Evolutionary conservation across 2,113 vertebrate genomes (phyloP), one percentile per base, ranked within the genome.

Genomic region (Ornithorhynchus anatinus): DNA sequence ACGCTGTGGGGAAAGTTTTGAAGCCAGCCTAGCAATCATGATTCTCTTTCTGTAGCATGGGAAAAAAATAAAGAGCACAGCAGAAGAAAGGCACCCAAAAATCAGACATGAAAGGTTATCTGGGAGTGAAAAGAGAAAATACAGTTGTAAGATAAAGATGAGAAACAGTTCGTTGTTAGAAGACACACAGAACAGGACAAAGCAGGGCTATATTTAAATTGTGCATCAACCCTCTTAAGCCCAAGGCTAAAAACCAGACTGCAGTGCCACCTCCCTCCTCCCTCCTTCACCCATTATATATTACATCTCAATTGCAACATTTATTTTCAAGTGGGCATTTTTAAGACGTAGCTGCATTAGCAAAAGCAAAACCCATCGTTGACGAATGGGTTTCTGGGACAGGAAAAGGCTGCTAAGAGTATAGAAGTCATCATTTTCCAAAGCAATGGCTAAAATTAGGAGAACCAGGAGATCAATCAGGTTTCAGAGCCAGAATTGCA

Each of bases 391-490:
- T 78, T 75, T 62, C 40, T 69, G 81, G 88, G 86, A 86, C 51
- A 90, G 84, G 88, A 92, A 86, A 90, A 94, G 92, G 92, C 92
- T 94, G 92, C 92, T 93, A 94, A 94, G 92, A 93, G 88, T 82
- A 63, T 33, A 80, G 83, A 89, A 73, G 65, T 82, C 75, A 58
- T 62, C 56, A 44, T 42, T 35, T 58, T 75, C 79, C 78, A 70
- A 66, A 77, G 75, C 38, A 71, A 68, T 3, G 50, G 56, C 73
- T 2, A 63, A 84, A 38, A 23, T 12, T 4, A 65, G 73, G 69
- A 57, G 5, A 57, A 47, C 31, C 36, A 77, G 44, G 57, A 59
- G 50, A 69, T 32, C 15, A 69, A 73, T 67, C 22, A 5, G 50
- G 81, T 65, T 71, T 60, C 75, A 79, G 53, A 70, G 74, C 51